Conservation (phyloP, 2,888 invertebrate species). For the Pyrochroa serraticornis region DNA sequence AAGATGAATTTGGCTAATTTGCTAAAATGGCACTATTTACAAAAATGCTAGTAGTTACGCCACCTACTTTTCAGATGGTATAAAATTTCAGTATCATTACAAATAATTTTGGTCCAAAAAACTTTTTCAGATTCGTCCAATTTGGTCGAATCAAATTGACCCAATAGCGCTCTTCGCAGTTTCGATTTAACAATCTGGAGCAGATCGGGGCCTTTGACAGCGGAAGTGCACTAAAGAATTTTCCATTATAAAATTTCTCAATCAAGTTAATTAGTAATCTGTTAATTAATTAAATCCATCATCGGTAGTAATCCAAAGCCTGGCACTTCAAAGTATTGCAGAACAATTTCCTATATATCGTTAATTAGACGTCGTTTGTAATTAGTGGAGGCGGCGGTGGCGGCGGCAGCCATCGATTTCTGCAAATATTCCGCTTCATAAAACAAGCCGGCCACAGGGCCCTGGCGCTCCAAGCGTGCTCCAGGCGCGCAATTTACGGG, state of each 20-base stretch:
- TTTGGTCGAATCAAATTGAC: no score
- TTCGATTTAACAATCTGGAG: no score
- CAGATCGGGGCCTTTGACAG: constrained; percentile 35
- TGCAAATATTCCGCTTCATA: constrained; percentile 54
- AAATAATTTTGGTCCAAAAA: no score
- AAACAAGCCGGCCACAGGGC: constrained; percentile 46
- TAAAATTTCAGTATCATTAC: no score
- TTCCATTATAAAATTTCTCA: constrained; percentile 50
- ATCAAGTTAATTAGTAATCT: constrained; percentile 58
- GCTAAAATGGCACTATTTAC: no score
- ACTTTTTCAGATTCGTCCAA: no score
- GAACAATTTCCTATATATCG: constrained; percentile 59
- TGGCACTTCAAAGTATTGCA: constrained; percentile 57
- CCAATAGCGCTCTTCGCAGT: no score
- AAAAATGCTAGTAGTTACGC: no score
- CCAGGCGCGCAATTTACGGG: constrained; percentile 16
- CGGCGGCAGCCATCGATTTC: constrained; percentile 52
- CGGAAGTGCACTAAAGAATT: constrained; percentile 47
- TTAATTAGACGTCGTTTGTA: constrained; percentile 58
- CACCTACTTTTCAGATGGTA: no score
- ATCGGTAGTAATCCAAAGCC: constrained; percentile 53
- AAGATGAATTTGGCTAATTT: no score
- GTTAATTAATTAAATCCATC: constrained; percentile 59
- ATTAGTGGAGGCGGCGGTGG: constrained; percentile 51
- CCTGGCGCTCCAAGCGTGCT: background rate